phyloP scores from a whole-genome alignment of 2,797 vertebrate genomes.

The Siniperca undulata region DNA sequence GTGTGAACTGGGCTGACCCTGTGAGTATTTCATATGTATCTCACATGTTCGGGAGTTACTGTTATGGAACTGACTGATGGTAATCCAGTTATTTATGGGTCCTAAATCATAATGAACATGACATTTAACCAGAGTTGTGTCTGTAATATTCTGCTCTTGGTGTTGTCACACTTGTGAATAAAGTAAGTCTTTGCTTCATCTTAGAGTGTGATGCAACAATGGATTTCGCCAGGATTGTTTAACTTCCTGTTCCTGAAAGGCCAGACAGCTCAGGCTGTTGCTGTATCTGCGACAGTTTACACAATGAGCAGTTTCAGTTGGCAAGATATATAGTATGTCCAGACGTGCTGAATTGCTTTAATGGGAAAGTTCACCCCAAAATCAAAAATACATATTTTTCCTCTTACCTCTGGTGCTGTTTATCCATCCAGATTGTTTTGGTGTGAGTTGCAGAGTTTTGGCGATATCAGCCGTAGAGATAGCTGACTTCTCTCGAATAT shows the following conservation, averaged over 20 bases:
- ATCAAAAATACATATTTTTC: background rate
- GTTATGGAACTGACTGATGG: slow-evolving; percentile 16
- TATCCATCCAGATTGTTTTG: too few relatives aligned
- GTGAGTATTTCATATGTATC: background rate
- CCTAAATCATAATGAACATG: background rate
- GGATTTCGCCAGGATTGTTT: slow-evolving; percentile 53
- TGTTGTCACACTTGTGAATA: background rate
- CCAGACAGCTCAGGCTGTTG: slow-evolving; percentile 4
- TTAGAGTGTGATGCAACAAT: slow-evolving; percentile 55
- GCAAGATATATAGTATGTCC: background rate
- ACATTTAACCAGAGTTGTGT: slow-evolving; percentile 12
- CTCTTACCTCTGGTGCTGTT: too few relatives aligned
- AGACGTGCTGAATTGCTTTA: background rate
- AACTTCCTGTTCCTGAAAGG: slow-evolving; percentile 65
- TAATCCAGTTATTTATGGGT: slow-evolving; percentile 23
- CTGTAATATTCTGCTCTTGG: background rate
- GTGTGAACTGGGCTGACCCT: background rate
- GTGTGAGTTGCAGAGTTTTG: too few relatives aligned
- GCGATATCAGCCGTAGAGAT: too few relatives aligned
- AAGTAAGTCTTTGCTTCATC: slow-evolving; percentile 31
- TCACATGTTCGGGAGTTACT: background rate
- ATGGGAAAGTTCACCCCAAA: background rate
- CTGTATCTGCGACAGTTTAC: background rate
- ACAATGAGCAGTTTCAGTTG: slow-evolving; percentile 21
- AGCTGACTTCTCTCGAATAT: too few relatives aligned